Evolutionary conservation across 2,888 invertebrate species (phyloP).

Genomic region (Pollenia amentaria): DNA sequence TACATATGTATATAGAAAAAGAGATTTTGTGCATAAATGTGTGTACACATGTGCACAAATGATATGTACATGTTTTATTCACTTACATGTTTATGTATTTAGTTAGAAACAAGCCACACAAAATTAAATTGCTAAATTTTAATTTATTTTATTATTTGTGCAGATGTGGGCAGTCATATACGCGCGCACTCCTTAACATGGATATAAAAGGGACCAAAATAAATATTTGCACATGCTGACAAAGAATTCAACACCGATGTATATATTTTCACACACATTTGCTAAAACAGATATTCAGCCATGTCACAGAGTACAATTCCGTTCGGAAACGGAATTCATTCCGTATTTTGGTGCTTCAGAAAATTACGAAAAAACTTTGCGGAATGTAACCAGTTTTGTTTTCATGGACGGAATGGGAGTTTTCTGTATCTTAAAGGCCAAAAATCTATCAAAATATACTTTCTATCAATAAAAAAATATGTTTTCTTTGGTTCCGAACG

Average conservation of each 20-base stretch:
- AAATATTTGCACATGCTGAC: constrained; percentile 9
- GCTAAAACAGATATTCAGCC: not conserved
- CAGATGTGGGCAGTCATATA: constrained; percentile 21
- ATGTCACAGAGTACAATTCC: not conserved
- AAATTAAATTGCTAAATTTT: constrained; percentile 45
- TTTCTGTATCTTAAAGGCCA: too few species aligned
- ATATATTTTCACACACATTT: not conserved
- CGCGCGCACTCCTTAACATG: not conserved
- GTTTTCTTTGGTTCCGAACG: not conserved
- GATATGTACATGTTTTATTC: not conserved
- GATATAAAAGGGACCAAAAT: constrained; percentile 19
- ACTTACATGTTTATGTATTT: constrained; percentile 1
- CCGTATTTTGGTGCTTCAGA: too few species aligned
- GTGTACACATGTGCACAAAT: not conserved
- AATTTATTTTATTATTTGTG: constrained; percentile 54
- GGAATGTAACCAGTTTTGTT: too few species aligned
- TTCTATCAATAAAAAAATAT: too few species aligned
- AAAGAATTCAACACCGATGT: not conserved
- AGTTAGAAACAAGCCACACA: constrained; percentile 4
- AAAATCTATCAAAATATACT: too few species aligned
- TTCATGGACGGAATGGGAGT: too few species aligned
- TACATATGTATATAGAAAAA: not conserved
- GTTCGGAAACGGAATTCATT: too few species aligned
- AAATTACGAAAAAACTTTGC: too few species aligned
- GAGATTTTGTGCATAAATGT: not conserved